phyloP scores from a whole-genome alignment of 1,140 invertebrate genomes.

The Papilio aristodemus region DNA sequence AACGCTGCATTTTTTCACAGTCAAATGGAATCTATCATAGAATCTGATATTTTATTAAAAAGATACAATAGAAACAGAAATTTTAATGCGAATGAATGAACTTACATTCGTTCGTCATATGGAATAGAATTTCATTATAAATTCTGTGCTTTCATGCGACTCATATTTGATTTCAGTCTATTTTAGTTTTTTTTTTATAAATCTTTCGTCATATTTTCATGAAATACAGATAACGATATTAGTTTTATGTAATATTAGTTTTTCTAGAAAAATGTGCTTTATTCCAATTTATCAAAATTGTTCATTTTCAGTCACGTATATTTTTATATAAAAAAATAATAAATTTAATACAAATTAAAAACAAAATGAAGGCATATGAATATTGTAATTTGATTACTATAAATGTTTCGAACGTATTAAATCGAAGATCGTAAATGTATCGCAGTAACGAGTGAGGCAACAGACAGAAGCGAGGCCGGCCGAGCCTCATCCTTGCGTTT shows the following conservation, averaged over 20 bases:
- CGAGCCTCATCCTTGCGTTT: slow-evolving; percentile 29
- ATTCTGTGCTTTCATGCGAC: slow-evolving; percentile 3
- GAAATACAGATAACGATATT: too few relatives aligned
- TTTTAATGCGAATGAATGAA: background rate
- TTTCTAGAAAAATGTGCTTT: too few relatives aligned
- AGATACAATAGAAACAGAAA: slow-evolving; percentile 3
- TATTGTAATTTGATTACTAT: background rate
- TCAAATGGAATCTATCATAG: background rate
- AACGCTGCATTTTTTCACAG: background rate
- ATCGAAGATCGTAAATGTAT: slow-evolving; percentile 6
- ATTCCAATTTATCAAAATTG: too few relatives aligned
- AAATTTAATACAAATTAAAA: too few relatives aligned
- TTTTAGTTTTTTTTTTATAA: background rate
- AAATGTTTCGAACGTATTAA: slow-evolving; percentile 1
- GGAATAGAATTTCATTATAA: slow-evolving; percentile 8
- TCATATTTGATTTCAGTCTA: background rate
- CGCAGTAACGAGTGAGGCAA: slow-evolving; percentile 26
- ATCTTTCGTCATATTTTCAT: background rate
- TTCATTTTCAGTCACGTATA: too few relatives aligned
- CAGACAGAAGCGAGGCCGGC: slow-evolving; percentile 24
- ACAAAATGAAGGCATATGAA: slow-evolving; percentile 1
- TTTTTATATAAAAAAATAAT: too few relatives aligned
- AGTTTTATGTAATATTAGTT: too few relatives aligned
- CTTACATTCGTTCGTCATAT: background rate
- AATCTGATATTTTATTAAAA: background rate